Conservation (phyloP, 2,797 vertebrate genomes). For the Moxostoma hubbsi region DNA sequence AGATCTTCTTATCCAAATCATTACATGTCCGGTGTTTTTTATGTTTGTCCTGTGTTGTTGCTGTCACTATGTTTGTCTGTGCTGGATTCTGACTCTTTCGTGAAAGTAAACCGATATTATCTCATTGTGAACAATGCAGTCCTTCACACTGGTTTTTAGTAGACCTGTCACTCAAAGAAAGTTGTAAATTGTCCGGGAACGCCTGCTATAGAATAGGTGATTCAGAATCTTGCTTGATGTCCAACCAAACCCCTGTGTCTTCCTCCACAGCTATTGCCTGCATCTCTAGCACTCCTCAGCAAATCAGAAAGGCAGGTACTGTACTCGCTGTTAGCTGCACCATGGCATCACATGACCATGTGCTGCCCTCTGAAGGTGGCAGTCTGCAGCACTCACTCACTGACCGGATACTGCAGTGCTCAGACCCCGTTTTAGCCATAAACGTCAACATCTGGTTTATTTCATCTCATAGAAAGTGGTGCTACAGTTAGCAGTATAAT, state of each 20-base stretch:
- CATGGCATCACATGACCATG: slow-evolving; percentile 54
- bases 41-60: slow-evolving; percentile 7
- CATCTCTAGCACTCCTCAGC: slow-evolving; percentile 76
- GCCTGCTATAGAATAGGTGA: not conserved
- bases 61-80: too few relatives aligned
- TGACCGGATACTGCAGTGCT: slow-evolving; percentile 17
- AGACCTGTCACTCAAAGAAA: too few relatives aligned
- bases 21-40: not conserved
- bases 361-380: slow-evolving; percentile 40
- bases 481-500: too few relatives aligned
- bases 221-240: slow-evolving; percentile 21
- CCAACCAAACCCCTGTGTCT: slow-evolving; percentile 59
- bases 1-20: slow-evolving; percentile 54
- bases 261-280: slow-evolving; percentile 79
- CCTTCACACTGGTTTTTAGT: too few relatives aligned
- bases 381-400: slow-evolving; percentile 12
- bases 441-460: slow-evolving; percentile 39
- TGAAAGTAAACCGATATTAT: not conserved
- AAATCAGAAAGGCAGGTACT: slow-evolving; percentile 84
- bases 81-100: not conserved
- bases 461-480: not conserved
- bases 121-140: not conserved
- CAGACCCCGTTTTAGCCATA: slow-evolving; percentile 4
- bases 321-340: slow-evolving; percentile 64
- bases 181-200: too few relatives aligned